These are phyloP conservation scores for Gadus macrocephalus DNA, from an alignment of 2,113 vertebrate genomes.

Conservation along the genomic window DNA sequence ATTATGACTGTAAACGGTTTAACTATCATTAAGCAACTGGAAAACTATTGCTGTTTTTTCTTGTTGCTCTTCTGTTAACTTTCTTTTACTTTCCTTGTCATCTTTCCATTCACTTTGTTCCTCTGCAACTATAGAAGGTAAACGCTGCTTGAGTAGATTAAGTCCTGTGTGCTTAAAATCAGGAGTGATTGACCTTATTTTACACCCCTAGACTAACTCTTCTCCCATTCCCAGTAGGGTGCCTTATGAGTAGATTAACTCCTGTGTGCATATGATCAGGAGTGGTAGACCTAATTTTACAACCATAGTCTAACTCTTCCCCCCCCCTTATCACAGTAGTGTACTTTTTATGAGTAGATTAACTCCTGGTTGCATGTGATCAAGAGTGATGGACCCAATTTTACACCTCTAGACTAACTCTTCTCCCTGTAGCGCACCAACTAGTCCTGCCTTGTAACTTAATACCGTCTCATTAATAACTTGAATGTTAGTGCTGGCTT, in stretches of 20 bases:
- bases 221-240: neutral
- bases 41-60: no score
- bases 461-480: no score
- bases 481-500: no score
- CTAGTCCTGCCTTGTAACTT: no score
- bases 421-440: neutral
- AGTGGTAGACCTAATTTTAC: conserved; percentile 28
- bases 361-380: conserved; percentile 45
- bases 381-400: conserved; percentile 27
- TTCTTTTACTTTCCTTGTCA: conserved; percentile 44
- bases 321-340: neutral
- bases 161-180: conserved; percentile 44
- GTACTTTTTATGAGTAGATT: conserved; percentile 24
- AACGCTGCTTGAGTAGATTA: conserved; percentile 48
- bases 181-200: conserved; percentile 28
- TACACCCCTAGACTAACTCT: conserved; percentile 2
- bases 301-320: neutral
- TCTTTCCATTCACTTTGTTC: conserved; percentile 58
- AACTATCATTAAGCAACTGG: no score
- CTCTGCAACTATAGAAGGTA: conserved; percentile 71
- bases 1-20: no score
- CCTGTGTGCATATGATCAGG: conserved; percentile 39
- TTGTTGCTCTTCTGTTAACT: no score
- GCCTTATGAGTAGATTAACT: conserved; percentile 38
- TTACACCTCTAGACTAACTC: conserved; percentile 5